phyloP scores from a whole-genome alignment of 2,888 invertebrate species.

The Parelbella ahira region DNA sequence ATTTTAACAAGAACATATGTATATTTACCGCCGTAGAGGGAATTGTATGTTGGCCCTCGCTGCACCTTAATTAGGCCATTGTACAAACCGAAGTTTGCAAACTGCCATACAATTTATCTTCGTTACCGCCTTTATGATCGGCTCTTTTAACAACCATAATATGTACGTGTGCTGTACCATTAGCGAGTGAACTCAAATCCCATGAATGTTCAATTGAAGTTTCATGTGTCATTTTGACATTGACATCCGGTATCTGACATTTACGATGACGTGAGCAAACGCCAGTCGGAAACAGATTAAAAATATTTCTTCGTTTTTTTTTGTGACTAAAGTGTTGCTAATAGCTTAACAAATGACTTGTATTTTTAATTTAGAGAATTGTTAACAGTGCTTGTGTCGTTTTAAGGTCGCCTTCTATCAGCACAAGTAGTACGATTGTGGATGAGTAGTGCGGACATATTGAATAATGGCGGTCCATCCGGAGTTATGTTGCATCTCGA shows the following conservation, averaged over 20 bases:
- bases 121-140: slow-evolving; percentile 17
- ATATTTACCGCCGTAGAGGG: slow-evolving; percentile 3
- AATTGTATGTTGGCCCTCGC: slow-evolving; percentile 12
- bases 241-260: too few relatives aligned
- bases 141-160: background rate
- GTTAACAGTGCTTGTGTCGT: too few relatives aligned
- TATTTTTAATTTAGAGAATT: too few relatives aligned
- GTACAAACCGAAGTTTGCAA: slow-evolving; percentile 13
- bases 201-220: too few relatives aligned
- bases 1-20: background rate
- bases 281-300: too few relatives aligned
- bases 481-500: too few relatives aligned
- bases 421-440: background rate
- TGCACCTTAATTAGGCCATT: slow-evolving; percentile 21
- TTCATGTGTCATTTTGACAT: background rate
- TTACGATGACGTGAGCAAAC: too few relatives aligned
- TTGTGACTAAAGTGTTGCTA: too few relatives aligned
- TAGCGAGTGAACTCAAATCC: background rate
- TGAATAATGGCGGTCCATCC: slow-evolving; percentile 11
- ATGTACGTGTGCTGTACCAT: background rate
- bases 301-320: too few relatives aligned
- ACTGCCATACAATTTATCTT: slow-evolving; percentile 18
- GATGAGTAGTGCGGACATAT: slow-evolving; percentile 4
- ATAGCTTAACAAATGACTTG: too few relatives aligned
- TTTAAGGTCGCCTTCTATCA: background rate